A percentile compares a stretch with the other conserved stretches of the same genome.
phyloP scores from a whole-genome alignment of 2,888 invertebrate species.

The Sminthurinus aureus region DNA sequence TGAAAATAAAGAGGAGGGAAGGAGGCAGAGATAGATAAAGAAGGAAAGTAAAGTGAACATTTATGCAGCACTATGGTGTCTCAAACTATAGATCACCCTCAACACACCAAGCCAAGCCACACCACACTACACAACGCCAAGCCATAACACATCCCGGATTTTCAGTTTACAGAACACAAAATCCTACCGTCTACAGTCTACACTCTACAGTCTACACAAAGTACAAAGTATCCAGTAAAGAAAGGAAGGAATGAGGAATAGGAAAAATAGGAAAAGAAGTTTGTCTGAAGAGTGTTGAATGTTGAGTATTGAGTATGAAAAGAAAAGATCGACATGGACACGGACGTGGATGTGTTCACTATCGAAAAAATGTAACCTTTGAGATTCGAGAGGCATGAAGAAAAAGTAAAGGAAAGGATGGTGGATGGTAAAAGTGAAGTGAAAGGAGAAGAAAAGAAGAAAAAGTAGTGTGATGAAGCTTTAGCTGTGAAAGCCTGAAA shows the following conservation, averaged over 20 bases:
- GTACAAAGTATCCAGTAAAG: too few relatives aligned
- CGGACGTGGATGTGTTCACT: too few relatives aligned
- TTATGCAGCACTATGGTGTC: conserved; percentile 21
- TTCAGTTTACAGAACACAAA: not conserved
- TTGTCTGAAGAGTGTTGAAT: too few relatives aligned
- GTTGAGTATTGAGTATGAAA: too few relatives aligned
- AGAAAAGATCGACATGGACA: too few relatives aligned
- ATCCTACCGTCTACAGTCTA: not conserved
- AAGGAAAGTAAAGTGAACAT: conserved; percentile 20
- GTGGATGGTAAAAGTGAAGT: not conserved
- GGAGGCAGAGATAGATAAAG: conserved; percentile 8
- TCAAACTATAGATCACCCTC: not conserved
- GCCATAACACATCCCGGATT: too few relatives aligned
- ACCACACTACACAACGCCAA: too few relatives aligned
- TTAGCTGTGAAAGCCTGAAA: conserved; percentile 31
- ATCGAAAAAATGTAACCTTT: too few relatives aligned
- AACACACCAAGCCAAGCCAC: too few relatives aligned
- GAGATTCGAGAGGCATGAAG: too few relatives aligned
- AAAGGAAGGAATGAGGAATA: not conserved
- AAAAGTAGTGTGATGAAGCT: conserved; percentile 17
- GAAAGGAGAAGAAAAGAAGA: not conserved
- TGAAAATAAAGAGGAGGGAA: not conserved
- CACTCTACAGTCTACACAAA: not conserved
- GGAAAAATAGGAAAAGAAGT: too few relatives aligned
- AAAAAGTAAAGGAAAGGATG: too few relatives aligned